phyloP scores from a whole-genome alignment of 1,140 invertebrate species.

The Pseudoatta argentina region DNA sequence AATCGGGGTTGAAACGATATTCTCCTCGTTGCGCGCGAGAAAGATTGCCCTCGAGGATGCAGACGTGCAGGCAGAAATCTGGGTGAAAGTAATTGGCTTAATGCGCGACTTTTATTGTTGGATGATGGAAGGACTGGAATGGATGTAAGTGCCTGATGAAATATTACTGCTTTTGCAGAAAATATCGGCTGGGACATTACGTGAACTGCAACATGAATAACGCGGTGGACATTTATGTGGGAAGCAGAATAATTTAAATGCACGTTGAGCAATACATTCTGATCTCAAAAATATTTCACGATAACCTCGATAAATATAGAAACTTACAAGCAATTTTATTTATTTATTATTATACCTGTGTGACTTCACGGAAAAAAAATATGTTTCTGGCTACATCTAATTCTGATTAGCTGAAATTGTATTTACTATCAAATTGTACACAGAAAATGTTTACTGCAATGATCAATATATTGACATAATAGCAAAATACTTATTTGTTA shows the following conservation, averaged over 20 bases:
- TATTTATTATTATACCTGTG: background rate
- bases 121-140: slow-evolving; percentile 22
- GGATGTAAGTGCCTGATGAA: slow-evolving; percentile 45
- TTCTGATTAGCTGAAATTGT: no score
- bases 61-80: slow-evolving; percentile 35
- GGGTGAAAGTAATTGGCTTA: slow-evolving; percentile 59
- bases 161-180: slow-evolving; percentile 36
- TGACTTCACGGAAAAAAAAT: background rate
- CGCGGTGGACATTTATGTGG: slow-evolving; percentile 34
- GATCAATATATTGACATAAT: no score
- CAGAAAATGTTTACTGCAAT: no score
- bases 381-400: no score
- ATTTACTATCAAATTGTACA: no score
- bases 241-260: background rate
- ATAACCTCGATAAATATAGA: background rate
- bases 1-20: slow-evolving; percentile 57
- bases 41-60: slow-evolving; percentile 45
- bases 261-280: background rate
- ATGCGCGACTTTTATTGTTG: slow-evolving; percentile 51
- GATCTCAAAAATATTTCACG: background rate
- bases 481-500: no score
- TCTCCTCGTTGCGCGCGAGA: slow-evolving; percentile 30
- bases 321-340: background rate
- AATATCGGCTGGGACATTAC: slow-evolving; percentile 11
- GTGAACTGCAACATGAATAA: slow-evolving; percentile 32